Evolutionary conservation across 2,113 vertebrate species (phyloP).

Genomic region (Strigops habroptila): DNA sequence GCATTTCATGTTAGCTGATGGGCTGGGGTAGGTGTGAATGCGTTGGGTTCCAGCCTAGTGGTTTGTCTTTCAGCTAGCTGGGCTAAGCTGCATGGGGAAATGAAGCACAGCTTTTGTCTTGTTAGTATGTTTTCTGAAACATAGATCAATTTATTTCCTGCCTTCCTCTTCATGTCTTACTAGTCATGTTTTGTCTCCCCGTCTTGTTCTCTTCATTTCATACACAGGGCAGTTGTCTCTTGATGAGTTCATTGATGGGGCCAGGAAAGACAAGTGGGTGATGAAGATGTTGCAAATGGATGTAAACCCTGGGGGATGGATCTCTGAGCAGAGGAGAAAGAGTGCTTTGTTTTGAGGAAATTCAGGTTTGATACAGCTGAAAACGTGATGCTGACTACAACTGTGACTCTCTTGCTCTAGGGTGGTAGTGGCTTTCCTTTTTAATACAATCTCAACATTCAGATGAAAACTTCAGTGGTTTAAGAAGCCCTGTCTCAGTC

Average conservation of each 20-base stretch:
- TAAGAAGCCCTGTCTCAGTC: not conserved
- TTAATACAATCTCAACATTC: not conserved
- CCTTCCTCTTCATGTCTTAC: not conserved
- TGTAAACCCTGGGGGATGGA: constrained; percentile 85
- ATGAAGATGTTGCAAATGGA: constrained; percentile 98
- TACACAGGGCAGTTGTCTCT: constrained; percentile 87
- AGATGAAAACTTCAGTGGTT: not conserved
- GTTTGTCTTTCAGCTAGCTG: not conserved
- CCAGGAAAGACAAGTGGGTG: constrained; percentile 91
- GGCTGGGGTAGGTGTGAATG: not conserved
- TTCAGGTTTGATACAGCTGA: not conserved
- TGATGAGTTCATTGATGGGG: constrained; percentile 90
- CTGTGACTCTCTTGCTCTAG: not conserved
- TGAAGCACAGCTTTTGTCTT: not conserved
- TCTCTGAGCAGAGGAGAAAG: constrained; percentile 78
- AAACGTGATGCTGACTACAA: not conserved
- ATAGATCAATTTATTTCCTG: not conserved
- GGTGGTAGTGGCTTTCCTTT: not conserved
- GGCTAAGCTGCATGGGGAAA: not conserved
- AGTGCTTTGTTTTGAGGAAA: constrained; percentile 70
- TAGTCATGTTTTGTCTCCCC: not conserved
- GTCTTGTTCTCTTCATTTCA: not conserved
- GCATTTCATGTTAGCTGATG: accelerated
- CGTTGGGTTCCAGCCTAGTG: accelerated
- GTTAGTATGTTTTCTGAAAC: not conserved